Evolutionary conservation across 64 coral and sea anemone genomes (phyloP).

Genomic region (Dendrophyllia cribrosa): DNA sequence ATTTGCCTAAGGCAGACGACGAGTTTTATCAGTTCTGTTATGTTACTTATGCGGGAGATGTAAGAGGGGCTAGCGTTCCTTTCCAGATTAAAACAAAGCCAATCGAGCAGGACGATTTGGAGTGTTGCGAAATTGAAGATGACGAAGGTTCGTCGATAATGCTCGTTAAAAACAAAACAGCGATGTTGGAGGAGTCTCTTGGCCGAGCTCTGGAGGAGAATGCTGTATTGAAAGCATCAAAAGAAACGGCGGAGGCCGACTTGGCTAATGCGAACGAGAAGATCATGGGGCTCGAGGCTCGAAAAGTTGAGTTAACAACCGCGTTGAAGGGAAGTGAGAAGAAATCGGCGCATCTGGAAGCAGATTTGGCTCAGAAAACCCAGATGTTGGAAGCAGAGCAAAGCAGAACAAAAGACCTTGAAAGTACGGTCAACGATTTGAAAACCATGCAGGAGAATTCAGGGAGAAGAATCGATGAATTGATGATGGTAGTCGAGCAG

Average conservation of each 20-base stretch:
- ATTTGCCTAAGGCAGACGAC: conserved; percentile 79
- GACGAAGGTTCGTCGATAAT: conserved; percentile 90
- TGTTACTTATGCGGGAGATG: conserved; percentile 76
- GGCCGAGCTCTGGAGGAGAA: conserved; percentile 79
- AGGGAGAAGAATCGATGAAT: conserved; percentile 47
- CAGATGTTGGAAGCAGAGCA: conserved; percentile 51
- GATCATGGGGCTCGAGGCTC: conserved; percentile 73
- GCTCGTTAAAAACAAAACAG: conserved; percentile 91
- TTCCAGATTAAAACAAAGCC: conserved; percentile 93
- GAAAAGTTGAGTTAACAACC: conserved; percentile 79
- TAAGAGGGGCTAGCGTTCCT: conserved; percentile 92
- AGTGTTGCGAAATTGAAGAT: conserved; percentile 95
- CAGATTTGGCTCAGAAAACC: conserved; percentile 38
- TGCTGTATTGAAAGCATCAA: conserved; percentile 79
- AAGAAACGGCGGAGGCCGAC: conserved; percentile 63
- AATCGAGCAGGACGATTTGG: conserved; percentile 62
- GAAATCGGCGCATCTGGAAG: conserved; percentile 30
- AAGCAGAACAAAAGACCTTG: conserved; percentile 35
- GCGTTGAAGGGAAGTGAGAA: conserved; percentile 46
- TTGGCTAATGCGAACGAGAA: conserved; percentile 66
- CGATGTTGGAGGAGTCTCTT: conserved; percentile 88
- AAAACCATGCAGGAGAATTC: conserved; percentile 49
- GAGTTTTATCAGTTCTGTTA: conserved; percentile 99
- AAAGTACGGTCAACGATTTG: conserved; percentile 9
- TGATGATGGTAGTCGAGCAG: conserved; percentile 76